Percentiles rank a stretch among this genome's conserved stretches.
Conservation (phyloP, 1,140 invertebrate species). For the Musca vetustissima region DNA sequence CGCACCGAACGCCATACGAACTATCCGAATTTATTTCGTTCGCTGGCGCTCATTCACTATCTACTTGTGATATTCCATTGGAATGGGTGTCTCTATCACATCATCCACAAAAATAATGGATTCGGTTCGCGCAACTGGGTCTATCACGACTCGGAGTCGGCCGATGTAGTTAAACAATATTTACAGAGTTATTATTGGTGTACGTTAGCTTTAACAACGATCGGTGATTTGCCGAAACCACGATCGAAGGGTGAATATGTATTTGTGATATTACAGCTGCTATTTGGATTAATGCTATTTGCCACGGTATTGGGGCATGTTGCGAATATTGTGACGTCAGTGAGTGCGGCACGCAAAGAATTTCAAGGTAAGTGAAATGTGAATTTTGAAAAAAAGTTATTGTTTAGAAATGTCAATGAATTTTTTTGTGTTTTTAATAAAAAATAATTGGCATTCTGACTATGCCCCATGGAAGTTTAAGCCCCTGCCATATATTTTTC, state of each 20-base stretch:
- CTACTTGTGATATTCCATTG: slow-evolving; percentile 98
- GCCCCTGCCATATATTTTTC: too few relatives aligned
- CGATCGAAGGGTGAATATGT: slow-evolving; percentile 88
- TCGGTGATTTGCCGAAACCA: slow-evolving; percentile 77
- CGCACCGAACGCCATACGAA: slow-evolving; percentile 97
- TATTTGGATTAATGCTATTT: slow-evolving; percentile 88
- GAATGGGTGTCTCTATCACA: slow-evolving; percentile 97
- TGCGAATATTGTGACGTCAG: slow-evolving; percentile 93
- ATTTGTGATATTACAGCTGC: slow-evolving; percentile 85
- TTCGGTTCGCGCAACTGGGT: slow-evolving; percentile 91
- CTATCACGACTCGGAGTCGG: slow-evolving; percentile 77
- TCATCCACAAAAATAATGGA: slow-evolving; percentile 91
- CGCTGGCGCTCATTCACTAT: slow-evolving; percentile 92
- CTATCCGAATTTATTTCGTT: slow-evolving; percentile 97
- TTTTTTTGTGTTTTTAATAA: too few relatives aligned
- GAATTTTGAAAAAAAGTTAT: not conserved
- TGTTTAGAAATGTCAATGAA: too few relatives aligned
- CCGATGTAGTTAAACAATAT: slow-evolving; percentile 91
- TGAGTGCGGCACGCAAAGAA: slow-evolving; percentile 90
- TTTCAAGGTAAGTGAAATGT: slow-evolving; percentile 81
- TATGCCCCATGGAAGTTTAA: too few relatives aligned
- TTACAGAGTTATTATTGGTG: slow-evolving; percentile 98
- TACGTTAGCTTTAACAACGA: slow-evolving; percentile 91
- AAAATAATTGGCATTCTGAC: too few relatives aligned
- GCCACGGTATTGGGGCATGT: slow-evolving; percentile 92